Conservation (phyloP, 2,888 invertebrate genomes). For the Tetranychus piercei region DNA sequence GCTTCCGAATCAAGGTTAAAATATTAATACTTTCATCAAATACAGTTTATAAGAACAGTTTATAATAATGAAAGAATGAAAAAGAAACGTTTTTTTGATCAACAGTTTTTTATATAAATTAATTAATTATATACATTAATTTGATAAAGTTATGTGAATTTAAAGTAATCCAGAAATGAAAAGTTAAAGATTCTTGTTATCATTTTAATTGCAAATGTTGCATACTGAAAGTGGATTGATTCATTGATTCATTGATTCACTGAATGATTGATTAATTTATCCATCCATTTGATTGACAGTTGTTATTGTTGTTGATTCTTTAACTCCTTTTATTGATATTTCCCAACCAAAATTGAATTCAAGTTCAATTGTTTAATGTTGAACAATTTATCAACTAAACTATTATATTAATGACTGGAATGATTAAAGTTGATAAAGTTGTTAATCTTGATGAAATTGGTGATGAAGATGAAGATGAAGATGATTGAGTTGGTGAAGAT, state of each 20-base stretch:
- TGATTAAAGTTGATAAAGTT: too few relatives aligned
- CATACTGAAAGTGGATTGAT: not conserved
- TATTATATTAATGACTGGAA: too few relatives aligned
- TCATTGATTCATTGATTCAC: not conserved
- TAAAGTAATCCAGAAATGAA: not conserved
- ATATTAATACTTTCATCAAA: too few relatives aligned
- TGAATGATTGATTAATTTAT: not conserved
- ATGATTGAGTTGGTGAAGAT: not conserved
- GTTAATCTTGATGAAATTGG: too few relatives aligned
- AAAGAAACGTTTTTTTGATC: too few relatives aligned
- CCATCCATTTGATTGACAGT: not conserved
- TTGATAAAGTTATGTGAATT: not conserved
- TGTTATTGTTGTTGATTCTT: not conserved
- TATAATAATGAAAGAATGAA: too few relatives aligned
- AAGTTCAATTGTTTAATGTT: not conserved
- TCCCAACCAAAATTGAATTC: not conserved
- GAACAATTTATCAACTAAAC: too few relatives aligned
- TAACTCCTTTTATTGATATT: not conserved
- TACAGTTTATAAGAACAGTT: too few relatives aligned
- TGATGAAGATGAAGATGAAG: too few relatives aligned
- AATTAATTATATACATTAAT: not conserved
- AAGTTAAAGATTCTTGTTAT: not conserved
- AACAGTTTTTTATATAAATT: not conserved
- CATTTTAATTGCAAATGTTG: not conserved
- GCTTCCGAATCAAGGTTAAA: not conserved